Percentiles rank a stretch among this genome's conserved stretches.
phyloP scores from a whole-genome alignment of 2,888 invertebrate genomes.

The Nesidiocoris tenuis region DNA sequence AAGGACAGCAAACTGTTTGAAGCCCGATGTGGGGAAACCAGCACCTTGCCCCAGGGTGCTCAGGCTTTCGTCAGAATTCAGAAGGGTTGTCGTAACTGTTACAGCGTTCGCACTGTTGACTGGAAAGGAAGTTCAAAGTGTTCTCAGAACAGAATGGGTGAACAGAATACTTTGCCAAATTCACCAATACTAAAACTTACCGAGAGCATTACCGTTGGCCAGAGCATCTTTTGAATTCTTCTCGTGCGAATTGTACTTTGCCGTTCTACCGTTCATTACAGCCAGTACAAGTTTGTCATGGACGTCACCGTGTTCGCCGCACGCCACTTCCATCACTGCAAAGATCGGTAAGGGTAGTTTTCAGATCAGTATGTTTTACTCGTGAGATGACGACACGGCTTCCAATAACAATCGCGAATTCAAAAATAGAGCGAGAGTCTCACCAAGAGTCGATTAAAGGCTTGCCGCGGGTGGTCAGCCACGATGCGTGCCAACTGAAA shows the following conservation, averaged over 20 bases:
- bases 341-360: too few species aligned
- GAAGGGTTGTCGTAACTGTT: constrained; percentile 62
- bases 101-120: constrained; percentile 28
- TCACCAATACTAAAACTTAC: constrained; percentile 43
- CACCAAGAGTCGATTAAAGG: too few species aligned
- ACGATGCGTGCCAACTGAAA: too few species aligned
- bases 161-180: too few species aligned
- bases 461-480: too few species aligned
- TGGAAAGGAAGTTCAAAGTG: neutral
- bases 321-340: constrained; percentile 91
- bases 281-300: constrained; percentile 80
- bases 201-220: constrained; percentile 45
- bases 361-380: too few species aligned
- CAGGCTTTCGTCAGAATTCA: constrained; percentile 72
- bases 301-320: constrained; percentile 91
- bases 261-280: constrained; percentile 74
- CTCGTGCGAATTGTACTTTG: constrained; percentile 47
- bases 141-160: too few species aligned
- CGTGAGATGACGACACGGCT: too few species aligned
- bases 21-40: constrained; percentile 78
- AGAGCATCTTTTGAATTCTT: constrained; percentile 41
- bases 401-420: too few species aligned
- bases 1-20: constrained; percentile 83
- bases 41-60: constrained; percentile 54
- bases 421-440: too few species aligned